Evolutionary conservation across 2,888 invertebrate species (phyloP), one percentile per base, ranked within the genome.

Genomic region (Rhamnusium bicolor): DNA sequence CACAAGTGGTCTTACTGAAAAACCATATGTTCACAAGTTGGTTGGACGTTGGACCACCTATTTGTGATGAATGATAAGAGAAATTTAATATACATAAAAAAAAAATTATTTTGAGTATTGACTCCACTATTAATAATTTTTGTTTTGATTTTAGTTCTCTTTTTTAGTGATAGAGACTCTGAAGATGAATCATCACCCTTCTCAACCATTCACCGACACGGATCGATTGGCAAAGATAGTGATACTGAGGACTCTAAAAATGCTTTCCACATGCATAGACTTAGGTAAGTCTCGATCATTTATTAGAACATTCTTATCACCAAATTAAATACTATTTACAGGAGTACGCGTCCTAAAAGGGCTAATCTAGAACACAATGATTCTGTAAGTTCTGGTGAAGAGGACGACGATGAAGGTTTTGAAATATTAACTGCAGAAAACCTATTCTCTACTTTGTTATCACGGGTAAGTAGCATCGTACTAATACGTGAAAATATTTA

Each of bases 351-450:
- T 73, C 94, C 95, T 51, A 91, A 93, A 75, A 92, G 89, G 77
- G 85, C 91, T 61, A 90, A 91, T 18, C 84, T 91, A 27, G 92
- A 94, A 85, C 93, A 94, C 81, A 94, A 94, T 40, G 96, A 96
- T 88, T 96, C 96, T 75, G 91, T 96, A 77, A 96, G 96, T 87
- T 96, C 96, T 58, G 93, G 96, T 74, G 93, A 96, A 88, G 96
- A 95, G 86, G 94, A 96, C 82, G 94, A 96, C 82, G 96, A 96
- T 84, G 97, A 97, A 85, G 96, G 95, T 80, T 97, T 97, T 90
- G 96, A 97, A 86, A 92, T 96, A 82, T 91, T 97, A 81, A 96
- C 96, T 1, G 96, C 96, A 0, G 97, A 97, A 89, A 96, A 96
- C 87, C 90, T 97, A 66, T 97, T 97, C 89, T 96, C 96, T 12